Evolutionary conservation across 2,888 invertebrate genomes (phyloP), one percentile per base, ranked within the genome.

Genomic region (Lycophotia porphyrea): DNA sequence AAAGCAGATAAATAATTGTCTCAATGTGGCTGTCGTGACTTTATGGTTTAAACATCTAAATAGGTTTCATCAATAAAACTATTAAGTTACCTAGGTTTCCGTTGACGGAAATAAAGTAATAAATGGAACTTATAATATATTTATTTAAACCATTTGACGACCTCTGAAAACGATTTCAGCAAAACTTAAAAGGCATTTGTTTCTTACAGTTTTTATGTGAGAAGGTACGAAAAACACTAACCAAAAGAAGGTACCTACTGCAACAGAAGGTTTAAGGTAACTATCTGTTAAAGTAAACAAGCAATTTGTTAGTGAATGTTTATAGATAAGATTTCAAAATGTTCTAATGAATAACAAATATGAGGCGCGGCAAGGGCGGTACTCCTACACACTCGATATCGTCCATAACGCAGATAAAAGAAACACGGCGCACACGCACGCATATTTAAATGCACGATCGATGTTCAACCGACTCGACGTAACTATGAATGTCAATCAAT

Each of bases 351-450:
- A 88, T 84, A 88, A 84, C 88, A 86, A 89, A 89, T 85, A 87
- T 71, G 80, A 88, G 88, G 87, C 84, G 84, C 86, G 80, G 89
- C 91, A 91, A 91, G 90, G 90, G 91, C 92, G 90, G 88, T 90
- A 89, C 89, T 87, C 90, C 90, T 88, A 90, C 91, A 86, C 76
- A 85, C 74, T 86, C 84, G 82, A 84, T 88, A 90, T 85, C 87
- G 86, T 89, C 82, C 74, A 81, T 85, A 82, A 85, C 76, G 79
- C 80, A 86, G 84, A 88, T 90, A 89, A 86, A 89, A 89, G 86
- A 80, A 85, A 76, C 69, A 72, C 67, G 81, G 84, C 82, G 84
- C 84, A 85, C 89, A 88, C 89, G 90, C 85, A 89, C 90, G 88
- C 88, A 90, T 91, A 90, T 88, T 90, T 90, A 79, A 88, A 85